Evolutionary conservation across 2,113 vertebrate genomes (phyloP).

Genomic region (Clarias gariepinus): DNA sequence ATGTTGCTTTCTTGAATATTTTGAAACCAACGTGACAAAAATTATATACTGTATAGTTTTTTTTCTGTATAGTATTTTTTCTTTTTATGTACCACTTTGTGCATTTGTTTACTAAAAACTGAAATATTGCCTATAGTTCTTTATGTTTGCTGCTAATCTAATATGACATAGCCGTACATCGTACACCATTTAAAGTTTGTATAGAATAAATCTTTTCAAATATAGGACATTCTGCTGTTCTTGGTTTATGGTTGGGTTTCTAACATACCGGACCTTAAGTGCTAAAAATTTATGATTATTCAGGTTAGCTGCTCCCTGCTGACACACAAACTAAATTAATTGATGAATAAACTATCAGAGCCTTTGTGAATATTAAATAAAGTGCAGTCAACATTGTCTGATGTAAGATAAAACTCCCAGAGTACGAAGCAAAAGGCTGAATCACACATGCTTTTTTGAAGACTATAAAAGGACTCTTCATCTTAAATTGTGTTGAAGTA

Average conservation of each 20-base stretch:
- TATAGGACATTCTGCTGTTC: not conserved
- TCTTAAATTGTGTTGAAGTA: not conserved
- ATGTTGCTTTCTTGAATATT: not conserved
- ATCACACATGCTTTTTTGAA: not conserved
- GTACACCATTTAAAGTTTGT: not conserved
- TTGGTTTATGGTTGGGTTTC: not conserved
- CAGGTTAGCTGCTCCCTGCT: not conserved
- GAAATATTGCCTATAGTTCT: not conserved
- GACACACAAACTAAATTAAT: not conserved
- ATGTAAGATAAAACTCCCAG: not conserved
- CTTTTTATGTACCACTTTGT: not conserved
- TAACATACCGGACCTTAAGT: not conserved
- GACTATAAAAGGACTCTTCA: not conserved
- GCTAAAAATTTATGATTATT: not conserved
- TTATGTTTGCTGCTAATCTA: not conserved
- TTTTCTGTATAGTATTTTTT: too few relatives aligned
- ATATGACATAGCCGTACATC: not conserved
- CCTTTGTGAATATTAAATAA: slow-evolving; percentile 2
- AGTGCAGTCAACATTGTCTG: not conserved
- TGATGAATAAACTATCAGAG: not conserved
- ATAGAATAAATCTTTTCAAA: not conserved
- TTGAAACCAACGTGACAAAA: not conserved
- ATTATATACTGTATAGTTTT: not conserved
- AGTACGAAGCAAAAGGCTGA: not conserved
- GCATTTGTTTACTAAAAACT: not conserved